phyloP scores from a whole-genome alignment of 1,140 invertebrate species.

The Mya arenaria region DNA sequence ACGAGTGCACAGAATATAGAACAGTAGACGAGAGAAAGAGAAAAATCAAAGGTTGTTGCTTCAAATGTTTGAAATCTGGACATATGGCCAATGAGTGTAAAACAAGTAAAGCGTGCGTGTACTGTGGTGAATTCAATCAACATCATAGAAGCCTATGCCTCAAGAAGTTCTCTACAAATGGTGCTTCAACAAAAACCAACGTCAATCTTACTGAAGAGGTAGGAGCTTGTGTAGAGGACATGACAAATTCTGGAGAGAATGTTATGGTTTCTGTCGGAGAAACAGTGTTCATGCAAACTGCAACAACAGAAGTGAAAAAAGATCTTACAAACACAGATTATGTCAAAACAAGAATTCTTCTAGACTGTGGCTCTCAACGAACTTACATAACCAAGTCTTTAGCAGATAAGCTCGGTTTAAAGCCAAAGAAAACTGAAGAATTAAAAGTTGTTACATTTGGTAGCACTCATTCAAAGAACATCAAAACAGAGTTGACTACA shows the following conservation, averaged over 20 bases:
- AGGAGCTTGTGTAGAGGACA: not conserved
- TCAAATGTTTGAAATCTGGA: not conserved
- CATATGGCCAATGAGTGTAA: constrained; percentile 8
- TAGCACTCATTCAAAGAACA: not conserved
- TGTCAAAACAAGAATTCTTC: not conserved
- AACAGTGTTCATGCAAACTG: constrained; percentile 18
- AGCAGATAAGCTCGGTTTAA: constrained; percentile 5
- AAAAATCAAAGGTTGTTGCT: not conserved
- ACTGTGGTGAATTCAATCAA: constrained; percentile 15
- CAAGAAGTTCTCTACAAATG: constrained; percentile 1
- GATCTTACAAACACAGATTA: not conserved
- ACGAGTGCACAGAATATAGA: constrained; percentile 10
- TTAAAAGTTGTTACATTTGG: constrained; percentile 1
- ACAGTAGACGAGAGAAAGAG: not conserved
- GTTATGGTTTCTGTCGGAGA: no score
- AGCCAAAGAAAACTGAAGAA: not conserved
- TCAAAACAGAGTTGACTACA: not conserved
- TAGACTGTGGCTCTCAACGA: constrained; percentile 8
- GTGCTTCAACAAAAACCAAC: not conserved
- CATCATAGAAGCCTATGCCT: constrained; percentile 31
- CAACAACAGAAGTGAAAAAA: not conserved
- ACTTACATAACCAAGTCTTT: not conserved
- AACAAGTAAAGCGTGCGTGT: constrained; percentile 10
- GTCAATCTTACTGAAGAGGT: not conserved
- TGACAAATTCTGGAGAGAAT: no score